phyloP scores from a whole-genome alignment of 2,113 vertebrate genomes.

The Strix aluco region DNA sequence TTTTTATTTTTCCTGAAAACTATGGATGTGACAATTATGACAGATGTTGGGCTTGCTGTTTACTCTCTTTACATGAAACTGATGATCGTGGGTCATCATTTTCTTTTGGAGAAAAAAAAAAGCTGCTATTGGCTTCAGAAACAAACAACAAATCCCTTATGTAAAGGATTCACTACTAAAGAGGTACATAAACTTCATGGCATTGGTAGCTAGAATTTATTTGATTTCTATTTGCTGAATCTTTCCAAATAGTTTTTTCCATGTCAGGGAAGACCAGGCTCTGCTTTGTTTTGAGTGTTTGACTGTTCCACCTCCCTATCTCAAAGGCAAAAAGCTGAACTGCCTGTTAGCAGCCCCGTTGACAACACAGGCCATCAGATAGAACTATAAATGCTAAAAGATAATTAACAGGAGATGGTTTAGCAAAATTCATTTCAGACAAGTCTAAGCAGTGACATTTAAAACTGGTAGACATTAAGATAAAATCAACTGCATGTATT shows the following conservation, averaged over 20 bases:
- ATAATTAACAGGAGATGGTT: slow-evolving; percentile 25
- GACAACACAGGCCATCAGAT: neutral
- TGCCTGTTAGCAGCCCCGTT: neutral
- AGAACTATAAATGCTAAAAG: slow-evolving; percentile 19
- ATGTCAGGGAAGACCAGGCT: neutral
- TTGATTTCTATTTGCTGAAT: neutral
- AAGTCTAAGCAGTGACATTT: slow-evolving; percentile 53
- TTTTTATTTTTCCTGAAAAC: neutral
- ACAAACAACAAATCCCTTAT: neutral
- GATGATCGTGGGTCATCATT: neutral
- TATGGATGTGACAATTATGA: neutral
- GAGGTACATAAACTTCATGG: neutral
- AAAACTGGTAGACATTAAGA: slow-evolving; percentile 41
- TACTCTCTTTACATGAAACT: neutral
- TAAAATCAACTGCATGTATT: slow-evolving; percentile 45
- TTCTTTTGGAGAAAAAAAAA: neutral
- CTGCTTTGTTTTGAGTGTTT: neutral
- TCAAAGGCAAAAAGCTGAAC: neutral
- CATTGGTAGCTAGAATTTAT: neutral
- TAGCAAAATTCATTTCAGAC: slow-evolving; percentile 45
- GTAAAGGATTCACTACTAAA: neutral
- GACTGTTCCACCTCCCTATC: neutral
- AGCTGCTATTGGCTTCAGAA: neutral
- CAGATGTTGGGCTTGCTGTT: neutral
- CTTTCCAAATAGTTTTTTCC: neutral